Percentiles rank a stretch among this genome's conserved stretches.
Conservation (phyloP, 2,888 invertebrate species). For the Arctia plantaginis region DNA sequence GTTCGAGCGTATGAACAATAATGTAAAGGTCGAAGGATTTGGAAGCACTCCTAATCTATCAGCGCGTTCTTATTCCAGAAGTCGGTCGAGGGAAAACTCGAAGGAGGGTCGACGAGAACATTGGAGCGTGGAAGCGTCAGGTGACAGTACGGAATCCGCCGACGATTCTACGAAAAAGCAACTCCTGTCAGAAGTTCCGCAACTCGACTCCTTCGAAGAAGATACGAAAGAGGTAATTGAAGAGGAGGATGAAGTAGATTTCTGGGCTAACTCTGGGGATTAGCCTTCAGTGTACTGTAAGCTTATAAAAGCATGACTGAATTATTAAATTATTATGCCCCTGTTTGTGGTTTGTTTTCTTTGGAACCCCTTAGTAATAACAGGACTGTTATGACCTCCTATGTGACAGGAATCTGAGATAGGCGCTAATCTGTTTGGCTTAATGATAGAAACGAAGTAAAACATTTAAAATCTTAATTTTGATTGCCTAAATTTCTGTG, state of each 20-base stretch:
- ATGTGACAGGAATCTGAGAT: slow-evolving; percentile 61
- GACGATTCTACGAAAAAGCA: slow-evolving; percentile 62
- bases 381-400: slow-evolving; percentile 58
- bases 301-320: slow-evolving; percentile 83
- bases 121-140: slow-evolving; percentile 67
- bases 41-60: slow-evolving; percentile 83
- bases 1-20: slow-evolving; percentile 74
- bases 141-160: slow-evolving; percentile 58
- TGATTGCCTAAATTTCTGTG: slow-evolving; percentile 32
- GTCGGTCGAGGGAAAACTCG: slow-evolving; percentile 82
- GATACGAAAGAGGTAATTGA: slow-evolving; percentile 78
- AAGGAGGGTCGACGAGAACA: slow-evolving; percentile 72
- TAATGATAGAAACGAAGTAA: slow-evolving; percentile 42
- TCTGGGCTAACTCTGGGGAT: slow-evolving; percentile 81
- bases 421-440: slow-evolving; percentile 76
- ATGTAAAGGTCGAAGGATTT: slow-evolving; percentile 60
- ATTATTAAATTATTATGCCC: slow-evolving; percentile 75
- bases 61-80: slow-evolving; percentile 85
- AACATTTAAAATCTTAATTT: slow-evolving; percentile 22
- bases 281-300: slow-evolving; percentile 64
- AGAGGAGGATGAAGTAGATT: slow-evolving; percentile 73
- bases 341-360: slow-evolving; percentile 74
- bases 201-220: slow-evolving; percentile 80
- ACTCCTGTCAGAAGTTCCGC: slow-evolving; percentile 67
- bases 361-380: slow-evolving; percentile 56